Percentiles rank a stretch among this genome's conserved stretches.
Conservation (phyloP, 35 echinoderm and acorn worm species). For the Heliocidaris erythrogramma region DNA sequence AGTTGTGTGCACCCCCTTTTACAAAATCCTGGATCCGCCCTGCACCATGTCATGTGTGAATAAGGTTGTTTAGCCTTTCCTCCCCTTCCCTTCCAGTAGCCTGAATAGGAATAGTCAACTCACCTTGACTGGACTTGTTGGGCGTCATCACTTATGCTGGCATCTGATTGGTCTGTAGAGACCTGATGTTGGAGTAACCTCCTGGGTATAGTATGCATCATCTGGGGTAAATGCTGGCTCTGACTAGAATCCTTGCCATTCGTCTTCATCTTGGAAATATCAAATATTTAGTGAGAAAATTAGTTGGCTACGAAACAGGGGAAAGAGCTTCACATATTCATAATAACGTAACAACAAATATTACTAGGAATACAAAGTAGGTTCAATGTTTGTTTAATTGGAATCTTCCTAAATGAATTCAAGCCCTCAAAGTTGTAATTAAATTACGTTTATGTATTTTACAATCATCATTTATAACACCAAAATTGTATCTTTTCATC, state of each 20-base stretch:
- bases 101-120: conserved; percentile 4
- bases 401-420: no score
- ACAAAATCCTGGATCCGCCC: no score
- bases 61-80: not conserved
- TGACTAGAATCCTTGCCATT: conserved; percentile 52
- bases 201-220: conserved; percentile 46
- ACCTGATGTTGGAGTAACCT: conserved; percentile 74
- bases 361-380: no score
- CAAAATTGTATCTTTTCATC: no score
- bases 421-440: no score
- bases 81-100: not conserved
- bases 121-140: conserved; percentile 59
- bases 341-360: not conserved
- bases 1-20: no score
- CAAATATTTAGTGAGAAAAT: not conserved
- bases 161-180: conserved; percentile 54
- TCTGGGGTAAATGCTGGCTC: conserved; percentile 45
- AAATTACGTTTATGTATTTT: no score
- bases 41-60: no score
- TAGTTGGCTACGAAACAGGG: not conserved
- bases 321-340: not conserved
- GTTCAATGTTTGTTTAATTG: no score
- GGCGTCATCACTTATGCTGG: conserved; percentile 12
- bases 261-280: conserved; percentile 20
- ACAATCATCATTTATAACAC: no score